A percentile compares a stretch with the other conserved stretches of the same genome.
These are phyloP conservation scores for Clivina fossor DNA, from an alignment of 2,888 invertebrate genomes.

Conservation along the genomic window DNA sequence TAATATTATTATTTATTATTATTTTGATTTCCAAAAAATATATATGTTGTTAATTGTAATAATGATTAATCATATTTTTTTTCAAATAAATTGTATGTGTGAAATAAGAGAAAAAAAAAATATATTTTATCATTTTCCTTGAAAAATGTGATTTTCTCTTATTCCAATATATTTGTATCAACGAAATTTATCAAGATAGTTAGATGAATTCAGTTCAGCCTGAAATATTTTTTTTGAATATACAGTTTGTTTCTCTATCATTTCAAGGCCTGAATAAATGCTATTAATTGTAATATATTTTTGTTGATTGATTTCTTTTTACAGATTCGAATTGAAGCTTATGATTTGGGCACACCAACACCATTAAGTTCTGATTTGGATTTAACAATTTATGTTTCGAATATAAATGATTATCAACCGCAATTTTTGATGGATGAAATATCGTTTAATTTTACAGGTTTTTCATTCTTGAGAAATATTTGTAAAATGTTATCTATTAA, in stretches of 20 bases:
- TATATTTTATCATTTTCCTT: too few species aligned
- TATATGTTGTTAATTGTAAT: too few species aligned
- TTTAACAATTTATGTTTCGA: slow-evolving; percentile 82
- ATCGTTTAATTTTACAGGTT: slow-evolving; percentile 72
- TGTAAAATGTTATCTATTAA: too few species aligned
- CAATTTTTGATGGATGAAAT: slow-evolving; percentile 76
- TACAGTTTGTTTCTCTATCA: neutral
- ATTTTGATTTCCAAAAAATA: too few species aligned
- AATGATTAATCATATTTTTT: too few species aligned
- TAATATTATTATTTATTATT: too few species aligned
- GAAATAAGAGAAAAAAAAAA: too few species aligned
- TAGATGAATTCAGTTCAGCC: neutral
- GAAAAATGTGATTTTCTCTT: too few species aligned
- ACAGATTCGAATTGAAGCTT: slow-evolving; percentile 86
- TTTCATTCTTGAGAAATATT: slow-evolving; percentile 14
- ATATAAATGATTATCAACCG: slow-evolving; percentile 87
- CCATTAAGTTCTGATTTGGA: slow-evolving; percentile 85
- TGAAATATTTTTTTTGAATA: neutral
- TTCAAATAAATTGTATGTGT: too few species aligned
- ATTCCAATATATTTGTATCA: slow-evolving; percentile 3
- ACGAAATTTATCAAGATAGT: too few species aligned
- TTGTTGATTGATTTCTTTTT: too few species aligned
- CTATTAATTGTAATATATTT: neutral
- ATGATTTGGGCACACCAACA: slow-evolving; percentile 84
- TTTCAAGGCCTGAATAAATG: too few species aligned